phyloP scores from a whole-genome alignment of 1,140 invertebrate genomes.

The Aphaenogaster ashmeadi region DNA sequence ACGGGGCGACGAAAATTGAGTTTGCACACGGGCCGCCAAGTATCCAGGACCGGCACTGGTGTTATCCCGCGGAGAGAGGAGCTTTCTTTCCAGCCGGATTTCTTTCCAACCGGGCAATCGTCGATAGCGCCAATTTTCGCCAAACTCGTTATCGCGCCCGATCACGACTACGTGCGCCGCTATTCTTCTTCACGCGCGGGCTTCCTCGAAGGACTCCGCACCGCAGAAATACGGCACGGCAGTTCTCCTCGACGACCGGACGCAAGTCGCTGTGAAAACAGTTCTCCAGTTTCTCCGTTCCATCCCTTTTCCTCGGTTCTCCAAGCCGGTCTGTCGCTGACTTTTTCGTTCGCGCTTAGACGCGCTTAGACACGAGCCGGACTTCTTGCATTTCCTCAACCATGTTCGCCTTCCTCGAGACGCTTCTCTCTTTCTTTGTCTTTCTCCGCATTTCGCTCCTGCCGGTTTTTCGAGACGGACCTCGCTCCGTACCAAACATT shows the following conservation, averaged over 20 bases:
- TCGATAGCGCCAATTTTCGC: neutral
- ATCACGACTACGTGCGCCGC: neutral
- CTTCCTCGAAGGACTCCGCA: constrained; percentile 21
- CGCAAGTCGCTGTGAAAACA: neutral
- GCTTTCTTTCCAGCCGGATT: neutral
- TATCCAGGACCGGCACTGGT: too few relatives aligned
- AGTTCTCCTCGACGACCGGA: constrained; percentile 26
- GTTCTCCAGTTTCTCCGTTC: constrained; percentile 27
- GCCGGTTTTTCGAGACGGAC: neutral
- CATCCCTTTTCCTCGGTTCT: neutral
- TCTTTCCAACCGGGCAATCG: neutral
- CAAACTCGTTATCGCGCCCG: constrained; percentile 29
- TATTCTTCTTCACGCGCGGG: neutral
- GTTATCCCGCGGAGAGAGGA: neutral
- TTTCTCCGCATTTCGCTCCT: neutral
- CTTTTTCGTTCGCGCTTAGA: constrained; percentile 38
- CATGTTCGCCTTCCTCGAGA: neutral
- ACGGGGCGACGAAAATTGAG: too few relatives aligned
- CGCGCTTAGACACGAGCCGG: constrained; percentile 2
- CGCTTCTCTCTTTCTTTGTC: neutral
- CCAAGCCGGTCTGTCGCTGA: constrained; percentile 6
- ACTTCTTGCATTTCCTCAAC: constrained; percentile 13
- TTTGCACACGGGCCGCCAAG: too few relatives aligned
- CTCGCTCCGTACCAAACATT: neutral
- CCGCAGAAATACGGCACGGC: constrained; percentile 4